These are phyloP conservation scores for Schlechtendalia chinensis DNA, from an alignment of 1,140 invertebrate species.

Conservation along the genomic window DNA sequence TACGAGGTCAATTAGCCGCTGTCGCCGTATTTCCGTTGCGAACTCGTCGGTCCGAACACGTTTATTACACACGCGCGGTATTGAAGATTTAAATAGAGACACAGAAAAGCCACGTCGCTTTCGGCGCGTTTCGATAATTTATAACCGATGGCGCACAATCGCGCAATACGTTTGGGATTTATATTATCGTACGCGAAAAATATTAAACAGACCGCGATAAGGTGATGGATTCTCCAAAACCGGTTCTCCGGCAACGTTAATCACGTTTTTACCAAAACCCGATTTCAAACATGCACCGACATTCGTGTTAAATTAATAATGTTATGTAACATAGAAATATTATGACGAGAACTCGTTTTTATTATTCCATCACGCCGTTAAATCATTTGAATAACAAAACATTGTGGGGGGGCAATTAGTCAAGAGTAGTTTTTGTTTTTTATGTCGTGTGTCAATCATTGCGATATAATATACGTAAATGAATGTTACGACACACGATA, in stretches of 20 bases:
- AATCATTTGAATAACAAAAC: not conserved
- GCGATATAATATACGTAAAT: not conserved
- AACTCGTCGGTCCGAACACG: too few species aligned
- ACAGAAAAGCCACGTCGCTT: too few species aligned
- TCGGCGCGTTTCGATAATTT: not conserved
- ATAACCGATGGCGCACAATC: not conserved
- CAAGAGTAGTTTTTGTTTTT: not conserved
- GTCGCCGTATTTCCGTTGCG: too few species aligned
- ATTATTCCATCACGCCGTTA: not conserved
- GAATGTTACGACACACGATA: not conserved
- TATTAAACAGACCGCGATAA: not conserved
- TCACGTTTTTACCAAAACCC: not conserved
- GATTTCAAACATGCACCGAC: not conserved
- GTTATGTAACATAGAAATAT: not conserved
- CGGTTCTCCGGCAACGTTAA: not conserved
- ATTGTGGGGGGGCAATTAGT: not conserved
- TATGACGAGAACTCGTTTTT: constrained; percentile 15
- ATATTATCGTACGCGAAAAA: constrained; percentile 4
- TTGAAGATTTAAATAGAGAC: too few species aligned
- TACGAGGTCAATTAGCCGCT: too few species aligned
- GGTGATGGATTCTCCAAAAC: constrained; percentile 3
- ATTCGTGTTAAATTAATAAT: constrained; percentile 13
- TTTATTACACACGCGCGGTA: too few species aligned
- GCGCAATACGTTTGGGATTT: not conserved
- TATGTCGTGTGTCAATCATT: not conserved